These are phyloP conservation scores for Dexiosoma caninum DNA, from an alignment of 2,888 invertebrate genomes.

Conservation along the genomic window DNA sequence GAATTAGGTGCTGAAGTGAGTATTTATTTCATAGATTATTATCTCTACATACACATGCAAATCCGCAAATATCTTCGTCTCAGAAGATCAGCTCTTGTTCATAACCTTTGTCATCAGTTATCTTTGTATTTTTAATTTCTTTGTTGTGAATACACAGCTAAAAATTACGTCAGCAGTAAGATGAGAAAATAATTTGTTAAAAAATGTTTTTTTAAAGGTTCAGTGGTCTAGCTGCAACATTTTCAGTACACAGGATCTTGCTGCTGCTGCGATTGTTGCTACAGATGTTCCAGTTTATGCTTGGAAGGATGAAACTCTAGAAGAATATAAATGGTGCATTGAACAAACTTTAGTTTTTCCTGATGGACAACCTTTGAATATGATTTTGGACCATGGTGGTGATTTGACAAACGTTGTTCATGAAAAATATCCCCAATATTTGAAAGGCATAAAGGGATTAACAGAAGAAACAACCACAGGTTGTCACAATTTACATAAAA, in stretches of 20 bases:
- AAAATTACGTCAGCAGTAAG: neutral
- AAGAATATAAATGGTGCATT: slow-evolving; percentile 99
- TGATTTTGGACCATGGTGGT: slow-evolving; percentile 99
- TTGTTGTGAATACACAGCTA: neutral
- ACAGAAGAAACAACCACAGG: slow-evolving; percentile 99
- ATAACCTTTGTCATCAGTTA: slow-evolving; percentile 57
- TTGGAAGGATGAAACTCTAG: slow-evolving; percentile 99
- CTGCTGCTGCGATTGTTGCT: slow-evolving; percentile 98
- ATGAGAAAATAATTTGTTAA: slow-evolving; percentile 48
- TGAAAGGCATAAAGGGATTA: slow-evolving; percentile 89
- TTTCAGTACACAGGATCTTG: slow-evolving; percentile 99
- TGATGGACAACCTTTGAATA: slow-evolving; percentile 88
- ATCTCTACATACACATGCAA: neutral
- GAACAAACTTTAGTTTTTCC: slow-evolving; percentile 93
- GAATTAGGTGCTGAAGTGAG: slow-evolving; percentile 97
- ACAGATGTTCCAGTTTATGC: slow-evolving; percentile 97
- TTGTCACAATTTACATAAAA: slow-evolving; percentile 97
- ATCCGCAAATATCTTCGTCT: slow-evolving; percentile 4
- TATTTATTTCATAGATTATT: neutral
- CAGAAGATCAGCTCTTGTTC: slow-evolving; percentile 42
- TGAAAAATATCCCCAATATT: slow-evolving; percentile 90
- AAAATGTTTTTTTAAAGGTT: slow-evolving; percentile 84
- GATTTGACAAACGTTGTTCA: slow-evolving; percentile 98
- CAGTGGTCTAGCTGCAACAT: slow-evolving; percentile 99
- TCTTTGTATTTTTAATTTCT: slow-evolving; percentile 22